Conservation (phyloP, 2,113 vertebrate species). For the Malurus melanocephalus region DNA sequence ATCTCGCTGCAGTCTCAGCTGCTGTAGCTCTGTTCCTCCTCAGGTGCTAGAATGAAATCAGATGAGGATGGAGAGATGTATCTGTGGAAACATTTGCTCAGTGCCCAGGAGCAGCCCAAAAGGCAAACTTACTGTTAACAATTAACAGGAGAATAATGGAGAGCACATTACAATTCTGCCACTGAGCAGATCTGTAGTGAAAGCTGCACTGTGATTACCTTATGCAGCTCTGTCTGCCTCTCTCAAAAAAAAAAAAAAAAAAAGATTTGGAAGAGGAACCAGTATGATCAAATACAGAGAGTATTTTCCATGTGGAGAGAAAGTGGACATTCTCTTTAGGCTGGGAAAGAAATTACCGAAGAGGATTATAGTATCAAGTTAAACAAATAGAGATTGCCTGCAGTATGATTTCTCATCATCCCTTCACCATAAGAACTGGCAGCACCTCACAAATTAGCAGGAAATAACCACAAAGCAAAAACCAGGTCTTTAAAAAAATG, state of each 20-base stretch:
- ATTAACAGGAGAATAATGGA: slow-evolving; percentile 34
- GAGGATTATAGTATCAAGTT: neutral
- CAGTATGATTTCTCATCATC: neutral
- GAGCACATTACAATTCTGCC: slow-evolving; percentile 14
- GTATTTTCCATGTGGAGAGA: slow-evolving; percentile 38
- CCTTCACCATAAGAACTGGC: neutral
- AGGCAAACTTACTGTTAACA: slow-evolving; percentile 19
- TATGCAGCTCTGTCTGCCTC: neutral
- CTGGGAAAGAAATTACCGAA: slow-evolving; percentile 12
- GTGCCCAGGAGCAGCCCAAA: slow-evolving; percentile 20
- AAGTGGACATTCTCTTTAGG: slow-evolving; percentile 2
- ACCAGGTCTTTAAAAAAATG: rapidly evolving
- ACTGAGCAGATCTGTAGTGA: neutral
- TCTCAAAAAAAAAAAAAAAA: neutral
- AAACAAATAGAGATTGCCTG: neutral
- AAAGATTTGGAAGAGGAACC: slow-evolving; percentile 26
- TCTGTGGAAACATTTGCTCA: neutral
- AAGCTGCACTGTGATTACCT: neutral
- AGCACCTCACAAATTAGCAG: neutral
- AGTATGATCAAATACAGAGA: slow-evolving; percentile 26
- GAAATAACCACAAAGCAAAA: neutral
- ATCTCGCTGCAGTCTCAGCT: neutral
- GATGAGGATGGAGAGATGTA: neutral
- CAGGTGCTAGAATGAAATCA: neutral
- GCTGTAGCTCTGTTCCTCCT: neutral